phyloP scores from a whole-genome alignment of 2,888 invertebrate genomes.

The Ormia ochracea region DNA sequence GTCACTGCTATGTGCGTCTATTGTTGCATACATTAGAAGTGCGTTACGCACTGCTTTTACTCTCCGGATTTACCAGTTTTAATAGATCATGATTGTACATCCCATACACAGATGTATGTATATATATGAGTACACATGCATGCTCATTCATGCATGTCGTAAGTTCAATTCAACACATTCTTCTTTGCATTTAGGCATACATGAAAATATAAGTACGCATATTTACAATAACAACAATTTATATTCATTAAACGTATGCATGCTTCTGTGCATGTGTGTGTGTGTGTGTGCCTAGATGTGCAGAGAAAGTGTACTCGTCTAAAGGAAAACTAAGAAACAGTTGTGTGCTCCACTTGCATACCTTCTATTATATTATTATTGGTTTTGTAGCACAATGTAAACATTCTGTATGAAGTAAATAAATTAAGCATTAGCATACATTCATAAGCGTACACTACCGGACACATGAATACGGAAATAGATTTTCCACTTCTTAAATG shows the following conservation, averaged over 20 bases:
- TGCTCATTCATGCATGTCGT: too few species aligned
- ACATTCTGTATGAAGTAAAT: neutral
- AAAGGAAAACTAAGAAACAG: constrained; percentile 3
- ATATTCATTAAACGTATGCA: neutral
- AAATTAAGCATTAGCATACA: neutral
- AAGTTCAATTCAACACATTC: too few species aligned
- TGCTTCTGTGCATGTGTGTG: neutral
- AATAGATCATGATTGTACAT: too few species aligned
- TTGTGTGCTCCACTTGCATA: constrained; percentile 34
- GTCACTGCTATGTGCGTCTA: too few species aligned
- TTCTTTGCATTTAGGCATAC: too few species aligned
- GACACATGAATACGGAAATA: neutral
- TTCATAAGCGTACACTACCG: neutral
- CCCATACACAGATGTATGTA: neutral
- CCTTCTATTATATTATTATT: constrained; percentile 4
- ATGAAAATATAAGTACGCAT: too few species aligned
- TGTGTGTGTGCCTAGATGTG: neutral
- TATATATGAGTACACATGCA: neutral
- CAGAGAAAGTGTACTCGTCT: neutral
- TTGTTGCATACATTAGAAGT: too few species aligned
- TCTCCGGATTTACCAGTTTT: too few species aligned
- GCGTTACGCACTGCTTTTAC: too few species aligned
- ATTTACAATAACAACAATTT: too few species aligned
- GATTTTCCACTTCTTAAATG: neutral
- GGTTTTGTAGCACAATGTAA: neutral